Evolutionary conservation across 1,140 invertebrate species (phyloP).

Genomic region (Acyrthosiphon pisum): DNA sequence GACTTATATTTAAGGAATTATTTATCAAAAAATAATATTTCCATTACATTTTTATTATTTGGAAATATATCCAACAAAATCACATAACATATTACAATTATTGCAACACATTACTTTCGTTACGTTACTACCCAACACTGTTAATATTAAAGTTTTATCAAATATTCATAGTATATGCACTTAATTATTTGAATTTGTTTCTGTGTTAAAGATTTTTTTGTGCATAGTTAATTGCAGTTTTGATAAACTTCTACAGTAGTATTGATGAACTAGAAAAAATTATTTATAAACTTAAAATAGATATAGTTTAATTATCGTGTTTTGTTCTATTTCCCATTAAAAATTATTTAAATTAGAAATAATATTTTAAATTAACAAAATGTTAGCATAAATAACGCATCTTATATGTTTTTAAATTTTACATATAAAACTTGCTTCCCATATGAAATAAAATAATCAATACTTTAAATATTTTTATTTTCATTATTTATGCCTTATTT

Average conservation of each 20-base stretch:
- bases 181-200: neutral
- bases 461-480: neutral
- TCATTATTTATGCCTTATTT: too few species aligned
- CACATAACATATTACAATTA: neutral
- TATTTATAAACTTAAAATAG: neutral
- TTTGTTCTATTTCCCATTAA: neutral
- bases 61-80: neutral
- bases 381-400: too few species aligned
- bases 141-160: neutral
- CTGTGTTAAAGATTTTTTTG: neutral
- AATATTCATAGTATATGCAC: neutral
- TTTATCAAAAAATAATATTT: neutral
- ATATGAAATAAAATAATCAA: too few species aligned
- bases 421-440: too few species aligned
- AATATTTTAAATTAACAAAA: neutral
- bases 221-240: neutral
- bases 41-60: neutral
- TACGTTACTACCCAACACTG: neutral
- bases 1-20: neutral
- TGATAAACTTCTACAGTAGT: neutral
- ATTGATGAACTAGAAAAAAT: neutral
- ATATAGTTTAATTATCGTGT: neutral
- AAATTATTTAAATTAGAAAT: neutral
- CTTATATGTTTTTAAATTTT: too few species aligned
- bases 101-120: neutral